A percentile compares a stretch with the other conserved stretches of the same genome.
phyloP scores from a whole-genome alignment of 2,113 vertebrate genomes.

The Emberiza fucata region DNA sequence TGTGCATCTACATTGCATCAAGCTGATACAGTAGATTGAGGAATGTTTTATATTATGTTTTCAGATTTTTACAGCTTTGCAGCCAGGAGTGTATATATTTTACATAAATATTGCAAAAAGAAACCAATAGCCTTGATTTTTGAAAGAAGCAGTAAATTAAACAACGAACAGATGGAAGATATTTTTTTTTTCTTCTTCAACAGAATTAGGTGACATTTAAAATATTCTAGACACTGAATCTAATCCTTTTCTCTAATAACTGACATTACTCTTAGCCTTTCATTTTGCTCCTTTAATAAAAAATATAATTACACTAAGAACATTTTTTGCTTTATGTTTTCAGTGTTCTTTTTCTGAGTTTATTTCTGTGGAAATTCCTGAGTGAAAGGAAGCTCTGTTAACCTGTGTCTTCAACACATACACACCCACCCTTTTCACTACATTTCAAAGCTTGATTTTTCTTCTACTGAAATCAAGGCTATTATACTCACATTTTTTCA shows the following conservation, averaged over 20 bases:
- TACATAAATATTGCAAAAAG: slow-evolving; percentile 57
- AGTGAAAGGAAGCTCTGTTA: neutral
- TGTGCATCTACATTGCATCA: neutral
- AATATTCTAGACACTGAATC: slow-evolving; percentile 12
- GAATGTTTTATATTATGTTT: slow-evolving; percentile 55
- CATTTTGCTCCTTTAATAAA: slow-evolving; percentile 36
- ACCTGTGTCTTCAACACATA: neutral
- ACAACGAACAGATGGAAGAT: neutral
- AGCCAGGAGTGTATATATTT: slow-evolving; percentile 31
- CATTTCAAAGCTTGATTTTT: neutral
- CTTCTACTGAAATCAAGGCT: neutral
- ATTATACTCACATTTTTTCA: neutral
- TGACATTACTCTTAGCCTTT: neutral
- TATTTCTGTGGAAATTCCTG: neutral
- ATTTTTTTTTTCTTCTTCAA: neutral
- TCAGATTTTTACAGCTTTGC: slow-evolving; percentile 58
- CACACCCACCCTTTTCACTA: neutral
- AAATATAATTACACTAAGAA: neutral
- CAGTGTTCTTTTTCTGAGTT: neutral
- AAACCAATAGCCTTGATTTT: slow-evolving; percentile 50
- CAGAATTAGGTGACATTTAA: neutral
- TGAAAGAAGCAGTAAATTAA: slow-evolving; percentile 54
- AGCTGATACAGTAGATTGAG: neutral
- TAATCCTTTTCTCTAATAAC: slow-evolving; percentile 26
- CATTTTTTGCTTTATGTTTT: neutral